A percentile compares a stretch with the other conserved stretches of the same genome.
phyloP scores from a whole-genome alignment of 2,888 invertebrate species.

The Coenonympha arcania region DNA sequence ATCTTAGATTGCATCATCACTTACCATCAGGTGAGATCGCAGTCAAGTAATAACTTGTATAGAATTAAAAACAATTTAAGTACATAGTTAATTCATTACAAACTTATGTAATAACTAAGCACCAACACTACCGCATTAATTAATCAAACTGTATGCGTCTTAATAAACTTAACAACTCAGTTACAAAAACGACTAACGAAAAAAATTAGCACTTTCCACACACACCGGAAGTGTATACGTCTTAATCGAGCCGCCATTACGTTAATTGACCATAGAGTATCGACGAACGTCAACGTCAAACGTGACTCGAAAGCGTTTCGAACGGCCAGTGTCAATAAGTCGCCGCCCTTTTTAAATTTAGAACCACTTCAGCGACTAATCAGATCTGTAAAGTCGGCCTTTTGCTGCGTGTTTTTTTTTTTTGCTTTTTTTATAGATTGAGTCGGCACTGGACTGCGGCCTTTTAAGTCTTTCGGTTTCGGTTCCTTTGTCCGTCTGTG shows the following conservation, averaged over 20 bases:
- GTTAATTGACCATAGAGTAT: conserved; percentile 43
- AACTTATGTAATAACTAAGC: no score
- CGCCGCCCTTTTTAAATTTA: conserved; percentile 66
- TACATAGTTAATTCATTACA: no score
- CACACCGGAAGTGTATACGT: conserved; percentile 33
- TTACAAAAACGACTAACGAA: no score
- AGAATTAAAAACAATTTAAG: no score
- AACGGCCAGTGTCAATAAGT: conserved; percentile 58
- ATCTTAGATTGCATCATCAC: no score
- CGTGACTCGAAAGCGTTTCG: conserved; percentile 56
- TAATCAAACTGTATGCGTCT: no score
- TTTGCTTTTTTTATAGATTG: conserved; percentile 41
- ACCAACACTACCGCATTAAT: no score
- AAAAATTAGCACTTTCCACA: no score
- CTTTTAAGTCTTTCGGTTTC: no score
- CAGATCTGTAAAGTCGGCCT: conserved; percentile 68
- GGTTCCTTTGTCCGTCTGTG: conserved; percentile 54
- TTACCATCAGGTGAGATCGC: no score
- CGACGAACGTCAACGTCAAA: conserved; percentile 39
- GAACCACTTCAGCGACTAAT: conserved; percentile 70
- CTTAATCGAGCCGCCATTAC: conserved; percentile 59
- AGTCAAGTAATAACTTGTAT: no score
- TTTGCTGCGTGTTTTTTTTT: conserved; percentile 35
- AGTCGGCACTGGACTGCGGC: conserved; percentile 38
- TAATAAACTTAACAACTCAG: no score